Evolutionary conservation across 2,797 vertebrate genomes (phyloP).

Genomic region (Cuniculus paca): DNA sequence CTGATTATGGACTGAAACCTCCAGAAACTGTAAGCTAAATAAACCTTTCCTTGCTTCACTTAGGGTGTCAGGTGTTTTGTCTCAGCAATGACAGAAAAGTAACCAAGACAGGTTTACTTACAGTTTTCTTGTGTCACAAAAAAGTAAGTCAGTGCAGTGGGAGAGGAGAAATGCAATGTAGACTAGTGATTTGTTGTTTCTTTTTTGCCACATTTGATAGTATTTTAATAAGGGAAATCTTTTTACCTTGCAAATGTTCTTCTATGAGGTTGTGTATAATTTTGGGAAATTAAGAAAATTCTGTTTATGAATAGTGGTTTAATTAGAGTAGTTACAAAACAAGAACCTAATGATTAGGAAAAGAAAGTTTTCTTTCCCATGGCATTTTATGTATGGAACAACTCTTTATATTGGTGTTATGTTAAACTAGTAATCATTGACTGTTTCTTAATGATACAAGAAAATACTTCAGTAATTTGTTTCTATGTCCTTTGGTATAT

Average conservation of each 20-base stretch:
- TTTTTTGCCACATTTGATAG: background rate
- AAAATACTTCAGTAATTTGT: conserved; percentile 5
- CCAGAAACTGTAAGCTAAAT: no score
- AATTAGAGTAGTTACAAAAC: conserved; percentile 44
- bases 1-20: no score
- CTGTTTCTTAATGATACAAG: conserved; percentile 30
- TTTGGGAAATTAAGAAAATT: conserved; percentile 59
- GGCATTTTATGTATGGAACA: conserved; percentile 25
- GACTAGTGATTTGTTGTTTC: background rate
- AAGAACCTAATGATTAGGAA: conserved; percentile 25
- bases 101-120: no score
- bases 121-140: background rate
- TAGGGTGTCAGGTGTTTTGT: no score
- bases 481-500: background rate
- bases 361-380: background rate
- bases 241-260: conserved; percentile 25
- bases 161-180: background rate
- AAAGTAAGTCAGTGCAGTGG: background rate
- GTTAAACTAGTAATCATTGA: conserved; percentile 20
- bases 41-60: no score
- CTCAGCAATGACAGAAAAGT: no score
- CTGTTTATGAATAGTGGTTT: conserved; percentile 55
- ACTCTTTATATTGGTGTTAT: background rate
- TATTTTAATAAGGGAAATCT: background rate
- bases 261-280: conserved; percentile 3